These are phyloP conservation scores for Eupeodes latifasciatus DNA, from an alignment of 2,888 invertebrate species.

Conservation along the genomic window DNA sequence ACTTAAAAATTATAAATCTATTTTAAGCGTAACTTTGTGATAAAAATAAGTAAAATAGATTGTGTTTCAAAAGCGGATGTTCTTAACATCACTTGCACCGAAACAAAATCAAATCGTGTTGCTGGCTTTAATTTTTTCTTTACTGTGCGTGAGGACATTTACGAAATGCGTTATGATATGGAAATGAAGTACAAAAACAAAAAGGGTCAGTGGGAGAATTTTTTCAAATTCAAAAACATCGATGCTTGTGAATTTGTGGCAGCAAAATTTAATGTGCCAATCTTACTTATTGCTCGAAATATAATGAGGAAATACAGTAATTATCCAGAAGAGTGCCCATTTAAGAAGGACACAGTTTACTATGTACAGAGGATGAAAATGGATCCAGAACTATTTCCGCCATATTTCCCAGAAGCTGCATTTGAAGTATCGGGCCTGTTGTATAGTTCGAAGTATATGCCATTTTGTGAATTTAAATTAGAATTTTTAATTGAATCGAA, in stretches of 20 bases:
- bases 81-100: conserved; percentile 39
- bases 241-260: conserved; percentile 61
- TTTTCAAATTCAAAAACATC: conserved; percentile 45
- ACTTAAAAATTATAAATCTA: no score
- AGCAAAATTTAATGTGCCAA: conserved; percentile 39
- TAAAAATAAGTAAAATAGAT: conserved; percentile 30
- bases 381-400: conserved; percentile 56
- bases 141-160: conserved; percentile 25
- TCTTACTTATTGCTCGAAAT: conserved; percentile 46
- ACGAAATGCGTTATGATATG: conserved; percentile 46
- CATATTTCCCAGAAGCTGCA: conserved; percentile 56
- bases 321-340: conserved; percentile 56
- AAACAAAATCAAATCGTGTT: conserved; percentile 54
- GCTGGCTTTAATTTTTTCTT: conserved; percentile 39
- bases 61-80: conserved; percentile 1
- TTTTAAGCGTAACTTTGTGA: conserved; percentile 51
- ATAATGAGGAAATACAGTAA: conserved; percentile 59
- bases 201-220: conserved; percentile 29
- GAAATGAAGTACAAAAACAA: conserved; percentile 30
- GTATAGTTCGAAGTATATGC: conserved; percentile 4
- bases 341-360: conserved; percentile 41
- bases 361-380: conserved; percentile 56
- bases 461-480: not conserved
- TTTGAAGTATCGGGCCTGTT: conserved; percentile 35
- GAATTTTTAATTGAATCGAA: conserved; percentile 30